These are phyloP conservation scores for Oceanodroma tethys DNA, from an alignment of 2,113 vertebrate species.

Conservation along the genomic window DNA sequence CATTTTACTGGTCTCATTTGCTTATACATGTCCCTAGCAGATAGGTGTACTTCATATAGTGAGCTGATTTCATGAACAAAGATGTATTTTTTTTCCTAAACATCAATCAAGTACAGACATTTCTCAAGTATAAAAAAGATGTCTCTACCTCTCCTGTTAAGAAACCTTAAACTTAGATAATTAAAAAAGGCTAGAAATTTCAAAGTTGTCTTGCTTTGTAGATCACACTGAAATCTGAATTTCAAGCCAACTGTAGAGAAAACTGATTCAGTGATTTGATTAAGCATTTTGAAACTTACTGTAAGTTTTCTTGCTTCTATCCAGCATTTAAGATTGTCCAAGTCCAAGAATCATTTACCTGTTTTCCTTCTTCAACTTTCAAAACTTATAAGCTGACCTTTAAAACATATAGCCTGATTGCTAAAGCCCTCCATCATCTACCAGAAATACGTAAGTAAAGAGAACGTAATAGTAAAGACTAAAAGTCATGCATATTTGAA, in stretches of 20 bases:
- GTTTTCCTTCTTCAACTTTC: not conserved
- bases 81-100: not conserved
- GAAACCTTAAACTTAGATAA: not conserved
- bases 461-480: not conserved
- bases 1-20: not conserved
- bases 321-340: not conserved
- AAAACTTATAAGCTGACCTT: not conserved
- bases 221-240: not conserved
- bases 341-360: not conserved
- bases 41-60: not conserved
- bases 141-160: not conserved
- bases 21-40: not conserved
- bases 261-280: not conserved
- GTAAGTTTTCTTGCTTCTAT: not conserved
- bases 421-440: not conserved
- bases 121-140: not conserved
- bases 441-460: not conserved
- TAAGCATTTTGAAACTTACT: not conserved
- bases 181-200: not conserved
- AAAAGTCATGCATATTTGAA: not conserved
- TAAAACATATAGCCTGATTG: not conserved
- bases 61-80: not conserved
- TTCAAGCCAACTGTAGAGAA: not conserved
- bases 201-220: not conserved
- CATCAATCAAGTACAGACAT: not conserved